Evolutionary conservation across 2,888 invertebrate genomes (phyloP).

Genomic region (Tupiocoris notatus): DNA sequence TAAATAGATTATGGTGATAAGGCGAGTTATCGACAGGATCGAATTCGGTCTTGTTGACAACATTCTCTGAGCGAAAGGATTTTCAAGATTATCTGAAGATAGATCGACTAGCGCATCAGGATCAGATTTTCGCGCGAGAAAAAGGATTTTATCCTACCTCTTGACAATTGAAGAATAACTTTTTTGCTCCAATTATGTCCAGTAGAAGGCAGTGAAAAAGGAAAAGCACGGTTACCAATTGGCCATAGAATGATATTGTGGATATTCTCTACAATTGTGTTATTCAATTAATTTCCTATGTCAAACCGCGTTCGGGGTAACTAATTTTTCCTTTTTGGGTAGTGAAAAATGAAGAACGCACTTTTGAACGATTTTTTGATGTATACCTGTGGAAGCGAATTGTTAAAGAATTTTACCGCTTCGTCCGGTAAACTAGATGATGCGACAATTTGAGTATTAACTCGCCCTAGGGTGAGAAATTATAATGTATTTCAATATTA

Average conservation of each 20-base stretch:
- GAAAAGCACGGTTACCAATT: too few species aligned
- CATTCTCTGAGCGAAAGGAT: too few species aligned
- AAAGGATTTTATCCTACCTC: too few species aligned
- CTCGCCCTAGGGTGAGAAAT: too few species aligned
- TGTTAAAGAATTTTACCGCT: not conserved
- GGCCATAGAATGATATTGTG: too few species aligned
- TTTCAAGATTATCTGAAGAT: not conserved
- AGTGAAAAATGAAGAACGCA: not conserved
- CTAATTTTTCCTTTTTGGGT: not conserved
- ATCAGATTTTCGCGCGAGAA: not conserved
- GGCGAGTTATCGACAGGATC: too few species aligned
- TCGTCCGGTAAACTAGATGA: too few species aligned
- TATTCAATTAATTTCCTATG: not conserved
- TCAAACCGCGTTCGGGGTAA: not conserved
- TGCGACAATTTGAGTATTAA: too few species aligned
- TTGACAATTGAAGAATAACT: not conserved
- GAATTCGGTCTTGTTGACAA: too few species aligned
- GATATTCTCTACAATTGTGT: not conserved
- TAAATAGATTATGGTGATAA: too few species aligned
- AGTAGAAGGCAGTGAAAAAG: not conserved
- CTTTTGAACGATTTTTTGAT: not conserved
- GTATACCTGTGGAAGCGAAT: not conserved
- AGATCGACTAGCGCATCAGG: not conserved
- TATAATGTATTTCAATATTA: too few species aligned
- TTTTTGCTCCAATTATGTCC: not conserved